Evolutionary conservation across 2,888 invertebrate species (phyloP).

Genomic region (Panorpa germanica): DNA sequence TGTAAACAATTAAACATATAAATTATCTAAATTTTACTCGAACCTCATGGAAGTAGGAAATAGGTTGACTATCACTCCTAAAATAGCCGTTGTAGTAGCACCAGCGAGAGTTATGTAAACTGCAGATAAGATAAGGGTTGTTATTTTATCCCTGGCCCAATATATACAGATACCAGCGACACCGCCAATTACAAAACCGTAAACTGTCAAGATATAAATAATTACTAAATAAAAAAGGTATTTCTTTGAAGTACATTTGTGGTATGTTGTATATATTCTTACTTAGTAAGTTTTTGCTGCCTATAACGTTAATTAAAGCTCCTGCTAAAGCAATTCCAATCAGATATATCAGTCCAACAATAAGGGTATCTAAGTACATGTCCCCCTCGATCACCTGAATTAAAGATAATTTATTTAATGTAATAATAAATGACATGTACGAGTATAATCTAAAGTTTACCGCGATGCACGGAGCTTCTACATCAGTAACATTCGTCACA

Average conservation of each 20-base stretch:
- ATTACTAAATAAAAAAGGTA: too few species aligned
- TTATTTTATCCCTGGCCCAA: constrained; percentile 29
- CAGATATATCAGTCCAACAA: constrained; percentile 40
- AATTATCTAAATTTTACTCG: too few species aligned
- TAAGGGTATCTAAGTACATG: constrained; percentile 49
- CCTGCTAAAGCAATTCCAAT: constrained; percentile 41
- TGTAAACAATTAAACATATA: too few species aligned
- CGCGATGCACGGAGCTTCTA: too few species aligned
- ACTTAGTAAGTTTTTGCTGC: constrained; percentile 33
- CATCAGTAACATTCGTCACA: too few species aligned
- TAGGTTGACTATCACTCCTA: constrained; percentile 40
- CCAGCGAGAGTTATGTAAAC: constrained; percentile 31
- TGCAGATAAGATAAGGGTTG: constrained; percentile 34
- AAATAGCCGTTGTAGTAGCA: constrained; percentile 34
- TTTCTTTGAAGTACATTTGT: too few species aligned
- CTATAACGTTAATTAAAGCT: constrained; percentile 27
- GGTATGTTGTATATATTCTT: too few species aligned
- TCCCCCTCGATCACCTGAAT: constrained; percentile 28
- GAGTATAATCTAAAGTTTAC: too few species aligned
- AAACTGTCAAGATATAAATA: constrained; percentile 18
- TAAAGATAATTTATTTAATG: too few species aligned
- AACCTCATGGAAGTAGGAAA: constrained; percentile 48
- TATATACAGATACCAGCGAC: constrained; percentile 31
- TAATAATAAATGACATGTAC: too few species aligned
- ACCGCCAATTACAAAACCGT: constrained; percentile 28